Percentiles rank a stretch among this genome's conserved stretches.
Evolutionary conservation across 2,797 vertebrate species (phyloP).

Genomic region (Morelia viridis): DNA sequence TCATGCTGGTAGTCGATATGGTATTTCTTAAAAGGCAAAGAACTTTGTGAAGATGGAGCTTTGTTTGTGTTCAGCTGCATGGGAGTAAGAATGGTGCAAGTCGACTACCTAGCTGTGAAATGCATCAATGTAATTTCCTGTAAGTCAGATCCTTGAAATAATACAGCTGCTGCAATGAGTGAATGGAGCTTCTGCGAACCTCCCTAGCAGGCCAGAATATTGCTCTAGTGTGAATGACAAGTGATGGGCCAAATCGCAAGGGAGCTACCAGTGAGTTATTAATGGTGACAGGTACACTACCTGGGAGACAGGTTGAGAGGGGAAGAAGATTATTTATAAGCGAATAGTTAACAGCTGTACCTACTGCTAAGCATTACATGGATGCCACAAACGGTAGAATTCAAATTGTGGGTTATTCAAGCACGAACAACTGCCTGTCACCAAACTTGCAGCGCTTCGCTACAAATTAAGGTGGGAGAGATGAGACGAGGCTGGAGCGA

Average conservation of each 20-base stretch:
- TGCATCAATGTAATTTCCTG: neutral
- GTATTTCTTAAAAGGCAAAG: constrained; percentile 38
- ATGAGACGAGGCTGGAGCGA: constrained; percentile 67
- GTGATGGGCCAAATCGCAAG: constrained; percentile 76
- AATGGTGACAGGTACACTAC: constrained; percentile 82
- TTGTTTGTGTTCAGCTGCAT: neutral
- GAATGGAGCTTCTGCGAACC: constrained; percentile 66
- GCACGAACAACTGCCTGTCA: constrained; percentile 83
- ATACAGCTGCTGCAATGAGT: constrained; percentile 60
- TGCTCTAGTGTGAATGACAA: constrained; percentile 74
- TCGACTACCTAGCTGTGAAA: constrained; percentile 30
- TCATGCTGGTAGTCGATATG: neutral
- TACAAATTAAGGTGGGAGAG: constrained; percentile 78
- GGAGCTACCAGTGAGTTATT: constrained; percentile 78
- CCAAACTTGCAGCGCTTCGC: constrained; percentile 74
- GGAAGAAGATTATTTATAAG: constrained; percentile 85
- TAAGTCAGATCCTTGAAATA: constrained; percentile 49
- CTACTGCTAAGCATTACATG: constrained; percentile 85
- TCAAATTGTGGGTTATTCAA: constrained; percentile 83
- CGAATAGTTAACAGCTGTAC: constrained; percentile 86
- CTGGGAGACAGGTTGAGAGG: constrained; percentile 80
- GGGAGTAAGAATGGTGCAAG: constrained; percentile 15
- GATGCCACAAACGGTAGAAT: constrained; percentile 84
- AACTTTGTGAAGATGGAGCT: neutral
- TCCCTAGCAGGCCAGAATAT: constrained; percentile 68